A percentile compares a stretch with the other conserved stretches of the same genome.
These are phyloP conservation scores for Syritta pipiens DNA, from an alignment of 2,888 invertebrate genomes.

Conservation along the genomic window DNA sequence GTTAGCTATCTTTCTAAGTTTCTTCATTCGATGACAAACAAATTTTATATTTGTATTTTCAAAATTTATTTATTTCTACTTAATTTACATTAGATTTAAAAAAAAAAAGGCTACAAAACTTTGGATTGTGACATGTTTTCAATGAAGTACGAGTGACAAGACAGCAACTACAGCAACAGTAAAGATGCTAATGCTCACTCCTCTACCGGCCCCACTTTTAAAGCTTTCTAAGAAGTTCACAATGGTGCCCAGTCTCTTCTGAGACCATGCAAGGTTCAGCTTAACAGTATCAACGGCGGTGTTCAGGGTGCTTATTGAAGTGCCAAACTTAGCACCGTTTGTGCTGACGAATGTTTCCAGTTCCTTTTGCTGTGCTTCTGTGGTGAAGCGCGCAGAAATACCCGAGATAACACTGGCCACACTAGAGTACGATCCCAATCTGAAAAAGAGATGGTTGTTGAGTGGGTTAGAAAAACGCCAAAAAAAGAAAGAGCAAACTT, in stretches of 20 bases:
- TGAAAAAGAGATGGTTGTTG: constrained; percentile 41
- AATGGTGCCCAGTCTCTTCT: constrained; percentile 70
- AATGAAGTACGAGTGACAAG: constrained; percentile 31
- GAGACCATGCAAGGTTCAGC: constrained; percentile 77
- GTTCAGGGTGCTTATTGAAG: constrained; percentile 71
- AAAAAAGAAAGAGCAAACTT: constrained; percentile 73
- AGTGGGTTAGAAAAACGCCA: background rate
- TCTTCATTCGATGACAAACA: no score
- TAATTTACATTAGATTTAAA: constrained; percentile 17
- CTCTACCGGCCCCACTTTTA: constrained; percentile 12
- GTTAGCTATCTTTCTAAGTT: no score
- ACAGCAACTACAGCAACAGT: constrained; percentile 24
- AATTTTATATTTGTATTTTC: no score
- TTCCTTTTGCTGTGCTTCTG: constrained; percentile 71
- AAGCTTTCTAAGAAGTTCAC: constrained; percentile 70
- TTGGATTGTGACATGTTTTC: no score
- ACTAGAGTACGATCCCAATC: constrained; percentile 74
- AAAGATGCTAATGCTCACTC: constrained; percentile 9
- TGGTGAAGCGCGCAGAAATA: constrained; percentile 76
- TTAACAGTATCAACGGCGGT: constrained; percentile 73
- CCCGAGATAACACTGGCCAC: constrained; percentile 76
- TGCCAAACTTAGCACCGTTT: constrained; percentile 73
- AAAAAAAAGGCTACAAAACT: constrained; percentile 27
- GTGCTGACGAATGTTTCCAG: constrained; percentile 72
- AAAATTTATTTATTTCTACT: constrained; percentile 3